Base-by-base conservation (phyloP, 2,888 invertebrate genomes). In the Ectropis crepuscularia region DNA sequence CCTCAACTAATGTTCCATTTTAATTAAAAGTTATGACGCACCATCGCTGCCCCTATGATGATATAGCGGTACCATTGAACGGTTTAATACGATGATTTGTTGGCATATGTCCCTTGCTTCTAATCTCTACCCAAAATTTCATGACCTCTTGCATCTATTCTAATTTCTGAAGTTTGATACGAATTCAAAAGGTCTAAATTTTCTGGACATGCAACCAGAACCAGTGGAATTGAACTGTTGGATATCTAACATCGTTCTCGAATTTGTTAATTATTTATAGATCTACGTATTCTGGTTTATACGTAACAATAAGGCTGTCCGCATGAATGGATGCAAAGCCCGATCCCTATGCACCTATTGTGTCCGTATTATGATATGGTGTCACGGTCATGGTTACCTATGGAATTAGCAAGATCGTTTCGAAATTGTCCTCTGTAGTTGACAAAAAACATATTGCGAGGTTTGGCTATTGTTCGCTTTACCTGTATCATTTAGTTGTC, bases 11-110 rank as follows among this genome's bases (percentile, higher is more conserved):
- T 84, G 87, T 81, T 80, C 86, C 82, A 79, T 86, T 89, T 87
- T 88, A 90, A 92, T 92, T 90, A 90, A 91, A 91, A 91, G 79
- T 87, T 90, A 89, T 91, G 90, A 91, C 87, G 85, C 88, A 83
- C 86, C 86, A 82, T 74, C 77, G 70, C 81, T 76, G 83, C 86
- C 85, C 82, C 81, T 79, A 79, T 74, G 74, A 78, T 76, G 73
- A 72, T 71, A 75, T 78, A 83, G 80, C 77, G 67, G 66, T 72
- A 75, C 78, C 78, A 82, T 83, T 79, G 80, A 80, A 75, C 71
- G 74, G 74, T 73, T 73, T 80, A 79, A 85, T 81, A 75, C 83
- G 83, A 86, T 88, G 87, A 89, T 88, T 86, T 88, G 88, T 88
- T 84, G 79, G 80, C 82, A 74, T 81, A 85, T 81, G 81, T 83